phyloP scores from a whole-genome alignment of 2,888 invertebrate genomes.

The Scaptomyza reducta region DNA sequence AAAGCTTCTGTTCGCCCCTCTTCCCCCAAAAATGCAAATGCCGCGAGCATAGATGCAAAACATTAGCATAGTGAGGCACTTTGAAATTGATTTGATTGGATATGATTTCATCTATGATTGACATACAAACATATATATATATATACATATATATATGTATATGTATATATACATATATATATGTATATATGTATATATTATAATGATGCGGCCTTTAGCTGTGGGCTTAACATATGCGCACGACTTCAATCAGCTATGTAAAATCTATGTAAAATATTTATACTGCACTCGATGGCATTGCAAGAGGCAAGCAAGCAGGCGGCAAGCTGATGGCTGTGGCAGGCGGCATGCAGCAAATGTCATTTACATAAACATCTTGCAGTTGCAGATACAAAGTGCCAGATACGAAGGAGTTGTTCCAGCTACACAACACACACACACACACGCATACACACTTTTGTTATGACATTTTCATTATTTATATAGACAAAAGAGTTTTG shows the following conservation, averaged over 20 bases:
- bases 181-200: slow-evolving; percentile 17
- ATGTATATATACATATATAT: slow-evolving; percentile 3
- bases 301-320: slow-evolving; percentile 11
- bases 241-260: slow-evolving; percentile 78
- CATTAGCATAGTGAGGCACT: slow-evolving; percentile 63
- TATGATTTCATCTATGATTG: slow-evolving; percentile 64
- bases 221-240: slow-evolving; percentile 66
- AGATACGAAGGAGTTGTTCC: slow-evolving; percentile 23
- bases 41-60: slow-evolving; percentile 15
- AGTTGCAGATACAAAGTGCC: slow-evolving; percentile 28
- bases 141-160: no score
- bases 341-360: slow-evolving; percentile 56
- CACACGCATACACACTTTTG: slow-evolving; percentile 38
- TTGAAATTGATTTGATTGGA: slow-evolving; percentile 60
- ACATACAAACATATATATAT: background rate
- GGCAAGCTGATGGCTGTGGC: background rate
- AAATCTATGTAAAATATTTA: slow-evolving; percentile 79
- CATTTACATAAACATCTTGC: slow-evolving; percentile 72
- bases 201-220: slow-evolving; percentile 45
- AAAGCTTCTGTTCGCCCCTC: slow-evolving; percentile 59
- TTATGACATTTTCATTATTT: slow-evolving; percentile 80
- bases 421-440: slow-evolving; percentile 28
- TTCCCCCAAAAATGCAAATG: slow-evolving; percentile 62
- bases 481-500: slow-evolving; percentile 72
- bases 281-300: slow-evolving; percentile 70